Base-by-base conservation (phyloP, 1,140 invertebrate genomes). In the Papilio glaucus region DNA sequence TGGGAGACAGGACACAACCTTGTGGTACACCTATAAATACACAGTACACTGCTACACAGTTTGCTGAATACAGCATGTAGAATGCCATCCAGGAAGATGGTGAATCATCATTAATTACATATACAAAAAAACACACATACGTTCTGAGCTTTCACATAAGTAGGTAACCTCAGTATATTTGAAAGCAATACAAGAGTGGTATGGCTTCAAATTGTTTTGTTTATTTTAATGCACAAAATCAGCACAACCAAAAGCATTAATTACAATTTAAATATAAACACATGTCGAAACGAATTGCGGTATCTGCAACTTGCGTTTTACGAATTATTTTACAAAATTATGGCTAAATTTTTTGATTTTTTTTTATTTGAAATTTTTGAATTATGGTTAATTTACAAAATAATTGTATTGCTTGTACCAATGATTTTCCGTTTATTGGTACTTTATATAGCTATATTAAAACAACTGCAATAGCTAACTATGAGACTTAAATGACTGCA, bases 151-250 rank as follows among this genome's bases (percentile, higher is more conserved):
- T 26, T 21, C 0, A 24, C 10, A 10, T 53, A 57, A 57, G 5
- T 9, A 24, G 49, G 49, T 57, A 24, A 57, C 49, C 49, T 13
- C 49, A 5, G 49, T 57, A 49, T 49, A 49, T 49, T 24, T 26
- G 8, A 57, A 26, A 24, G 21, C n/a, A 10, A 26, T 12, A 57
- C 49, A 57, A 26, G 49, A 5, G 24, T 24, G 2, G 21, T 57
- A n/a, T n/a, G n/a, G n/a, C 21, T 24, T 57, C 49, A 57, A 18
- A 57, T 57, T 10, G 18, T 57, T 57, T 57, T 57, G 15, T 57
- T 57, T 57, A 57, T 57, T 57, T 57, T 24, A n/a, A 24, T 57
- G 12, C 3, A 57, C 49, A 57, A 57, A 57, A 24, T 57, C 49
- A 57, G 24, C 49, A 57, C 18, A 57, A 26, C 18, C 49, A 13